These are phyloP conservation scores for Plagodis dolabraria DNA, from an alignment of 2,888 invertebrate genomes.

Conservation along the genomic window DNA sequence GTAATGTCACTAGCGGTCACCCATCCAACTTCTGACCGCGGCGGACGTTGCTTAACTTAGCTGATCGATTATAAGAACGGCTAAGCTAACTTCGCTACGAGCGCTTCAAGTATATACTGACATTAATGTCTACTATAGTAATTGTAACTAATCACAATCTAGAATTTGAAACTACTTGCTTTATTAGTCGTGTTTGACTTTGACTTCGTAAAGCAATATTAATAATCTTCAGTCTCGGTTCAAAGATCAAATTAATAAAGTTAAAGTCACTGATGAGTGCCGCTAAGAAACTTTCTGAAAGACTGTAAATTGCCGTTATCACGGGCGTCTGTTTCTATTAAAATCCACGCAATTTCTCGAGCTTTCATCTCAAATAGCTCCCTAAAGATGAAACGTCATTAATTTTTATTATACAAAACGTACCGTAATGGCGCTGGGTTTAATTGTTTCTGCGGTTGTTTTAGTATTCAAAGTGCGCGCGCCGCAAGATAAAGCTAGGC, in stretches of 20 bases:
- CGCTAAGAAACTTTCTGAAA: constrained; percentile 23
- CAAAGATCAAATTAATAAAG: constrained; percentile 33
- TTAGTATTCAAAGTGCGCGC: constrained; percentile 26
- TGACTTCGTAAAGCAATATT: constrained; percentile 17
- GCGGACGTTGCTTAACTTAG: no score
- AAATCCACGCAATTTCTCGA: constrained; percentile 9
- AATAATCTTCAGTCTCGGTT: constrained; percentile 21
- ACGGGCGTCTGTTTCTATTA: constrained; percentile 23
- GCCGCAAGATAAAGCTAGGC: constrained; percentile 30
- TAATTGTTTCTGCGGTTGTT: constrained; percentile 34
- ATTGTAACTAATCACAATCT: neutral
- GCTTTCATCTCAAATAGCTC: constrained; percentile 19
- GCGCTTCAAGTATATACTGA: no score
- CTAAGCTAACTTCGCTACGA: no score
- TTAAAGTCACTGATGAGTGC: constrained; percentile 11
- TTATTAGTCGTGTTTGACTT: neutral
- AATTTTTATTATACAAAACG: constrained; percentile 29
- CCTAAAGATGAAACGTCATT: constrained; percentile 25
- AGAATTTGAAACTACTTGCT: constrained; percentile 1
- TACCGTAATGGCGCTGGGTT: constrained; percentile 18
- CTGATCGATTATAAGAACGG: no score
- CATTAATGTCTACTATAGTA: no score
- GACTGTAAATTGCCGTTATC: constrained; percentile 23
- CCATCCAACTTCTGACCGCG: no score
- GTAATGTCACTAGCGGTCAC: no score